Percentiles rank a stretch among this genome's conserved stretches.
phyloP scores from a whole-genome alignment of 2,113 vertebrate species.

The Strigops habroptila region DNA sequence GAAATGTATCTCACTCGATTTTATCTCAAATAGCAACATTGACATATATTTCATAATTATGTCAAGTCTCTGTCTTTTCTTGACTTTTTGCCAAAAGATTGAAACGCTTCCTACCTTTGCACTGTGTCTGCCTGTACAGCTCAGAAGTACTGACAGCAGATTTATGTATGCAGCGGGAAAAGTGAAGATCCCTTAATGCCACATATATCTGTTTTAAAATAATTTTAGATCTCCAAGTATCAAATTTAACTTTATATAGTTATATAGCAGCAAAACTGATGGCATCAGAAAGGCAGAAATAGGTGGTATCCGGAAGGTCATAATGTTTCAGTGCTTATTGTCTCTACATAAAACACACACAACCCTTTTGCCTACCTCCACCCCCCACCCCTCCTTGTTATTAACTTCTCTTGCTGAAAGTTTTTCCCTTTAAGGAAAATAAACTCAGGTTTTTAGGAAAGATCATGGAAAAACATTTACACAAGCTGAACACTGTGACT shows the following conservation, averaged over 20 bases:
- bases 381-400: background rate
- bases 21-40: background rate
- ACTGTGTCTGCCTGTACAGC: background rate
- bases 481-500: background rate
- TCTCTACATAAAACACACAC: background rate
- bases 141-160: background rate
- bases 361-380: background rate
- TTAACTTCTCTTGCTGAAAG: background rate
- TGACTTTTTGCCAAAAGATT: background rate
- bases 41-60: background rate
- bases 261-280: background rate
- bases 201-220: background rate
- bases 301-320: background rate
- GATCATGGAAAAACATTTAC: background rate
- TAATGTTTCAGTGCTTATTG: background rate
- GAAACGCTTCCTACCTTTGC: background rate
- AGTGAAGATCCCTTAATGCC: background rate
- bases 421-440: constrained; percentile 12
- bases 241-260: background rate
- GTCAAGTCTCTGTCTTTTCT: background rate
- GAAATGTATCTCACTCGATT: background rate
- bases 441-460: background rate
- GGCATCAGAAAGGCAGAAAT: background rate
- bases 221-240: background rate
- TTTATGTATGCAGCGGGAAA: background rate